phyloP scores from a whole-genome alignment of 2,797 vertebrate genomes.

The Pantherophis alleghaniensis region DNA sequence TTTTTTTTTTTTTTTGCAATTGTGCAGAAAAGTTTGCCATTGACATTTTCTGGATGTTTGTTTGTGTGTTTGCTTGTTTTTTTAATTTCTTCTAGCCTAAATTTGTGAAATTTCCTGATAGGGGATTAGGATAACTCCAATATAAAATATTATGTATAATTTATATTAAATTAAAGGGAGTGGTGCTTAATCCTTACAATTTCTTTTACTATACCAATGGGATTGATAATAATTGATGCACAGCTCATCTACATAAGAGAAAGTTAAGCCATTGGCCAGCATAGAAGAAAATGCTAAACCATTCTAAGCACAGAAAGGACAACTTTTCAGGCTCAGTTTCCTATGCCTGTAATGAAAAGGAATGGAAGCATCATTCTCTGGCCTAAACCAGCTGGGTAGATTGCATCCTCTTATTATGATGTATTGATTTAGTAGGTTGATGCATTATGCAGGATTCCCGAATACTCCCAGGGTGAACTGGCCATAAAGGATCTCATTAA shows the following conservation, averaged over 20 bases:
- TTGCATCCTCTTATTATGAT: rapidly evolving
- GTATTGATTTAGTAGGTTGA: background rate
- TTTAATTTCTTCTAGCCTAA: background rate
- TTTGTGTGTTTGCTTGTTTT: background rate
- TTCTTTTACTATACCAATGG: background rate
- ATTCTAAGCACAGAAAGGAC: rapidly evolving
- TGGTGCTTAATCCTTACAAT: background rate
- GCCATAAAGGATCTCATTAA: rapidly evolving
- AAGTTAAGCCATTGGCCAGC: background rate
- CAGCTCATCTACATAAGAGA: background rate
- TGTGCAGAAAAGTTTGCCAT: background rate
- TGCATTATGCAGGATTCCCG: rapidly evolving
- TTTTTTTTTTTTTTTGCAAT: background rate
- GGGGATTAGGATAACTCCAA: background rate
- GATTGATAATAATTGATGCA: background rate
- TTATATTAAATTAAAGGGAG: background rate
- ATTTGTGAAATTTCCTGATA: background rate
- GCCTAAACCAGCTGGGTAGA: background rate
- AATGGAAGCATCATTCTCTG: rapidly evolving
- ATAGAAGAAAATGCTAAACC: conserved; percentile 1
- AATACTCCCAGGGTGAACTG: background rate
- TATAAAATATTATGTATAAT: background rate
- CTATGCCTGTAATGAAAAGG: rapidly evolving
- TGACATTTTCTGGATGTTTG: background rate
- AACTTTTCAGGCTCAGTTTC: background rate